Evolutionary conservation across 2,113 vertebrate species (phyloP), one percentile per base, ranked within the genome.

Genomic region (Triplophysa dalaica): DNA sequence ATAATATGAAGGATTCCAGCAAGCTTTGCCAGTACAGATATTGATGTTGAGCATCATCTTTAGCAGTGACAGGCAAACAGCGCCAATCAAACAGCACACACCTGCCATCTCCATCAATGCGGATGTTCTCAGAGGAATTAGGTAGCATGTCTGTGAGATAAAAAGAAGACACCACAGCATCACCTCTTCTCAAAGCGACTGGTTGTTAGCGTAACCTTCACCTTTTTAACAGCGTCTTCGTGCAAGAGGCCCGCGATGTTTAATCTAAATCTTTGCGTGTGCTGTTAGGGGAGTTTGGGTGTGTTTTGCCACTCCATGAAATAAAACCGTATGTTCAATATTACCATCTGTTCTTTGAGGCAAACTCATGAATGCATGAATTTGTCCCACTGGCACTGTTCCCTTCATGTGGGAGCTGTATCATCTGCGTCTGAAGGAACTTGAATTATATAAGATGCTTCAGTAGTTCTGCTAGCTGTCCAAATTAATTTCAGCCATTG

Each of bases 271-370:
- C 41, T 48, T 19, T 11, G 29, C 48, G 19, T 16, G 17, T 26
- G 22, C 45, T 13, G 2, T 74, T 62, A 0, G 1, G 21, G n/a
- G 70, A 45, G 21, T 48, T n/a, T 26, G 9, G 6, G 22, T 54
- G 12, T 33, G 45, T 54, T 72, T 75, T 22, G 66, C 33, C 75
- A 65, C 56, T 52, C 66, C 61, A 12, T 48, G 63, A 68, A 4
- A 54, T 61, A 60, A 3, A n/a, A 84, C 75, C 12, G 38, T 70
- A 68, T 48, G 41, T 19, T 74, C 64, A 38, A 41, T 77, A 70
- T 77, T 70, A 62, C 78, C 83, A 86, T 84, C 81, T 86, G 81
- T 77, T 77, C 33, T 62, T 33, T 70, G 62, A 64, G 41, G 22
- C 64, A 77, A 78, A 74, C 60, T 72, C 75, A 84, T 43, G 61